Evolutionary conservation across 2,113 vertebrate species (phyloP), one percentile per base, ranked within the genome.

Genomic region (Cynopterus brachyotis): DNA sequence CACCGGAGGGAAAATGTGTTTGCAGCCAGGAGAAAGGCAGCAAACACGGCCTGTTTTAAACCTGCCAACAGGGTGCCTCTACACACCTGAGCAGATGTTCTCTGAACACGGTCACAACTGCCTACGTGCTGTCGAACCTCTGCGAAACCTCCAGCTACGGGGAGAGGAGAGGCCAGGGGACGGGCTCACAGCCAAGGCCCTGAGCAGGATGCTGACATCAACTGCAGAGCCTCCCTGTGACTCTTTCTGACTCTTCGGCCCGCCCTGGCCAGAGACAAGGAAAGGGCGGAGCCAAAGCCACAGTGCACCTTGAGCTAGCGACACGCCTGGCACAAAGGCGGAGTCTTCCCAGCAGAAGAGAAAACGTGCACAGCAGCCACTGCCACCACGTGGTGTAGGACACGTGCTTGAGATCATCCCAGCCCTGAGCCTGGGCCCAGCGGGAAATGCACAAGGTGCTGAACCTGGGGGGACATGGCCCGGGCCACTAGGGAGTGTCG

Each of bases 31-130:
- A 79, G 32, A 6, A 35, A 80, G 79, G 75, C 64, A 64, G 50
- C 64, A 64, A 84, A 79, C n/a, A 32, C 9, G n/a, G 40, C 78
- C 17, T 83, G 75, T 95, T 93, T 96, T 67, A 67, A 47, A 87
- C 86, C 32, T 88, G 81, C 70, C 75, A 90, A 59, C 64, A 5
- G 11, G 92, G 55, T 50, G 87, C 15, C 94, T 69, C 82, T 86
- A 72, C 75, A 93, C 82, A 91, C 66, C 82, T 97, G 75, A 66
- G 59, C 94, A 96, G 70, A 92, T 97, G 94, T 95, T 92, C 75
- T 90, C 87, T 22, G 64, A 89, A 87, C 83, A 92, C 42, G 35
- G 45, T 75, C 70, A 78, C 26, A 81, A 70, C 67, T 89, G 55
- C 42, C 66, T 24, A n/a, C 6, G 12, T 3, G 26, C 94, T 92